Base-by-base conservation (phyloP, 2,888 invertebrate species). In the Netelia melanura region DNA sequence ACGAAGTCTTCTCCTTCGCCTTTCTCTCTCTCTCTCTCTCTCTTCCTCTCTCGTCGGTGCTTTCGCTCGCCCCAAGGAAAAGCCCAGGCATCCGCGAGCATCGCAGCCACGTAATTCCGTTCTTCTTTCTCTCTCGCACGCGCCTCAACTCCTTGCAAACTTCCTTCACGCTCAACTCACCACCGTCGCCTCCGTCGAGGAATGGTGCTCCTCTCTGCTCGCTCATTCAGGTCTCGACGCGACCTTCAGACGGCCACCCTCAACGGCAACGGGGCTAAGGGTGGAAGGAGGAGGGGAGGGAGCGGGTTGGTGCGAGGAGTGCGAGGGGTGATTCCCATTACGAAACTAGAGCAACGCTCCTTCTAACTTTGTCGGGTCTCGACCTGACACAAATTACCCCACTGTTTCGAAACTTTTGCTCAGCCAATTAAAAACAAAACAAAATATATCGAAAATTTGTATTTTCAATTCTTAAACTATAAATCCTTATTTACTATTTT, bases 181-280 rank as follows among this genome's bases (percentile, higher is more conserved):
- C 84, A 86, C 85, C 85, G 87, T 87, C 87, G 83, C 77, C 85
- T 88, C 84, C 81, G 76, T 75, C 84, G 62, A 77, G 82, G 77
- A 67, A 62, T 48, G 72, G 80, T 67, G 81, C 43, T 74, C 77
- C 71, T 77, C 86, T 80, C 81, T 76, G 78, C 86, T 79, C 87
- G 67, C 86, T 89, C 88, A 86, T 90, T 89, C 88, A 87, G 87
- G 88, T 89, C 89, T 88, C 88, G 82, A 64, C 80, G 72, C 85
- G 85, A 87, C 87, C 86, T 89, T 89, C 89, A 89, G 90, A 89
- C 90, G 82, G 89, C 88, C 86, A 88, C 89, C 90, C 88, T 86
- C 86, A 83, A 82, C 82, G 77, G 76, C 74, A 74, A 68, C 88
- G 85, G 88, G 87, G 89, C 38, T 38, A 38, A 38, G 6, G 6